Evolutionary conservation across 2,797 vertebrate genomes (phyloP).

Genomic region (Halcyon chelicuti): DNA sequence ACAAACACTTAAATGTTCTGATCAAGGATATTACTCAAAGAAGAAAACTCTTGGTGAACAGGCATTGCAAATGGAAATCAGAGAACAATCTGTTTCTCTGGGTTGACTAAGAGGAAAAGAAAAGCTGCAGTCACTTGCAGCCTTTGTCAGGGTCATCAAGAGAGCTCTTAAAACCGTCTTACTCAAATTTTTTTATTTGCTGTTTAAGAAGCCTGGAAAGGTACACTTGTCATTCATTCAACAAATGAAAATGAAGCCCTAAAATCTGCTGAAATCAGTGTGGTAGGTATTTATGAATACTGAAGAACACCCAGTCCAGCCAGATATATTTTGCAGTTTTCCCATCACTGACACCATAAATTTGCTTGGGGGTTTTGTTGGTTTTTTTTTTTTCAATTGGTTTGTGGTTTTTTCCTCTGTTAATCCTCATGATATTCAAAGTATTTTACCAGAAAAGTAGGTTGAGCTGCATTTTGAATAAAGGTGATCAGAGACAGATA

Average conservation of each 20-base stretch:
- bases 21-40: not conserved
- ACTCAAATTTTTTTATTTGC: not conserved
- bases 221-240: not conserved
- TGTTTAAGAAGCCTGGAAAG: not conserved
- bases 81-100: not conserved
- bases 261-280: not conserved
- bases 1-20: not conserved
- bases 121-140: not conserved
- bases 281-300: not conserved
- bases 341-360: not conserved
- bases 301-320: not conserved
- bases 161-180: not conserved
- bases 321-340: not conserved
- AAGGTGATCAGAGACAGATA: not conserved
- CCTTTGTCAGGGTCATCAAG: not conserved
- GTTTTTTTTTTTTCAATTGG: not conserved
- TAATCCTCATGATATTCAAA: not conserved
- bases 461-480: not conserved
- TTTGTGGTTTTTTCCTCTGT: not conserved
- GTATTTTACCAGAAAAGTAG: not conserved
- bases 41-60: not conserved
- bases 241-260: not conserved
- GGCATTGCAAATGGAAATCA: not conserved
- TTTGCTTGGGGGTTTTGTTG: not conserved
- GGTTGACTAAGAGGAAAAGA: not conserved